Percentiles rank a stretch among this genome's conserved stretches.
These are phyloP conservation scores for Manis pentadactyla DNA, from an alignment of 2,797 vertebrate species.

Conservation along the genomic window DNA sequence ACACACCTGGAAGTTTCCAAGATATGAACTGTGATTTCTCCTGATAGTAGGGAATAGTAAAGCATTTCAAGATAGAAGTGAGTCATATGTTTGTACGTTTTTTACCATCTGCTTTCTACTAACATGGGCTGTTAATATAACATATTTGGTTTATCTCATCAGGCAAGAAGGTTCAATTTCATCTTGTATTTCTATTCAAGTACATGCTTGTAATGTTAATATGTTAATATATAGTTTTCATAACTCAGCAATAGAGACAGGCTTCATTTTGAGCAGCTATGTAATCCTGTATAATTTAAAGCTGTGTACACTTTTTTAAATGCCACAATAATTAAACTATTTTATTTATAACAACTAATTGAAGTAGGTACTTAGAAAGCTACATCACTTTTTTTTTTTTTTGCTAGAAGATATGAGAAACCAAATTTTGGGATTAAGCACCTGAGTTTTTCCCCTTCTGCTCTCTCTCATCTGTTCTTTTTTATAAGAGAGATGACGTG, in stretches of 20 bases:
- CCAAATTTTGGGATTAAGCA: background rate
- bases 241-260: slow-evolving; percentile 23
- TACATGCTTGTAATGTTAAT: background rate
- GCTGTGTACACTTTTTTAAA: background rate
- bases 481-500: background rate
- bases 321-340: background rate
- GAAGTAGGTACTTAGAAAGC: background rate
- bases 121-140: slow-evolving; percentile 57
- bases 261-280: background rate
- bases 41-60: slow-evolving; percentile 24
- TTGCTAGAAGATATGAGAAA: background rate
- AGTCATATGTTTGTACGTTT: slow-evolving; percentile 51
- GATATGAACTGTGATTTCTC: background rate
- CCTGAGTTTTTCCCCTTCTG: background rate
- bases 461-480: background rate
- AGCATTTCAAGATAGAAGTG: background rate
- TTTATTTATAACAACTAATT: slow-evolving; percentile 19
- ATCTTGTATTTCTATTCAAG: slow-evolving; percentile 42
- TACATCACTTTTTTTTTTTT: background rate
- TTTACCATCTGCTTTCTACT: slow-evolving; percentile 67
- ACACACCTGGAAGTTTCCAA: slow-evolving; percentile 33
- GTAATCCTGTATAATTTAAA: background rate
- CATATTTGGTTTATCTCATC: slow-evolving; percentile 49
- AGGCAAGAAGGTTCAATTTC: slow-evolving; percentile 36
- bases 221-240: slow-evolving; percentile 2